Base-by-base conservation (phyloP, 1,140 invertebrate species). In the Ptiloglossa arizonensis region DNA sequence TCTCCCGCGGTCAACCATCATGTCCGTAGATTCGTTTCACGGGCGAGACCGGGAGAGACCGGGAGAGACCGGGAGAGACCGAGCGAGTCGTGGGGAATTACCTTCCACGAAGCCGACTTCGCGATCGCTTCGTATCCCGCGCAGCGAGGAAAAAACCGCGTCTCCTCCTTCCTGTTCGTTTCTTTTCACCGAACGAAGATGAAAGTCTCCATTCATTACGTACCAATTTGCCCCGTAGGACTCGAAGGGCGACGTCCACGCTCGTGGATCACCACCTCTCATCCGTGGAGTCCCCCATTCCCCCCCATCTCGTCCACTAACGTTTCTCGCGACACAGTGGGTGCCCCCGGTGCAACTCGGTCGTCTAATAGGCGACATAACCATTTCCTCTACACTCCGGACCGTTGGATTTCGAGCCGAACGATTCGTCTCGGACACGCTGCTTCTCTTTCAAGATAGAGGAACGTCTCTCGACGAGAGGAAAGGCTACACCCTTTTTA, bases 391-490 rank as follows among this genome's bases (percentile, higher is more conserved):
- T 46, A 13, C 27, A 13, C 41, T 35, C 50, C 13, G 8, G 52
- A 24, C 19, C n/a, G 59, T 24, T 13, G 38, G 62, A 60, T 32
- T 13, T n/a, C 27, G 64, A 62, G 74, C 0, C 50, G 52, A 59
- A 17, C 63, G 81, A 83, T 83, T 83, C 69, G 70, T 79, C 48
- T 66, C 81, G 57, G 80, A 74, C 52, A 83, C 57, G 76, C 35
- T 62, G 52, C 11, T 62, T 32, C 57, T n/a, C 41, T 69, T 60
- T 69, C 24, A 22, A n/a, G 41, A 59, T 35, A 52, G 66, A n/a
- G n/a, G n/a, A 29, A 46, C 32, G 44, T 29, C 29, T 29, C 29
- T 75, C 66, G 46, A 35, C 62, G 44, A 59, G 50, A n/a, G 52
- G 62, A 41, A 75, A 82, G 72, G 63, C 54, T 68, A 69, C 54